Evolutionary conservation across 1,140 invertebrate species (phyloP).

Genomic region (Diplogasteroides magnus): DNA sequence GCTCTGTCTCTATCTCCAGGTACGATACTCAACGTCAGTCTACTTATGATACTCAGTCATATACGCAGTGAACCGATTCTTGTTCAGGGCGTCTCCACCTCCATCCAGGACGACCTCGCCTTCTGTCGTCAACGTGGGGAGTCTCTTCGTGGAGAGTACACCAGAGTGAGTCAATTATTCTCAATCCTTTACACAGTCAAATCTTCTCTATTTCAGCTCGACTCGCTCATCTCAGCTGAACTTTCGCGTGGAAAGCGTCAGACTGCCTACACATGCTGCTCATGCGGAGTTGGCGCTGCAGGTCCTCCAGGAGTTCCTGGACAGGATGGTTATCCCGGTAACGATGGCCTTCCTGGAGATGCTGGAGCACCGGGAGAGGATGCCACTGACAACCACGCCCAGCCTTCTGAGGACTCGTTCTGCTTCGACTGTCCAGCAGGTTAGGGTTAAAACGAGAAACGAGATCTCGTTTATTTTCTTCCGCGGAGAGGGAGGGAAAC

Average conservation of each 20-base stretch:
- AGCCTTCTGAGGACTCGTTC: constrained; percentile 26
- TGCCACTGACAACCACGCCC: constrained; percentile 19
- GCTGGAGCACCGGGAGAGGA: constrained; percentile 29
- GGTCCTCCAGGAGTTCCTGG: constrained; percentile 31
- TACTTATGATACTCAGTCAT: background rate
- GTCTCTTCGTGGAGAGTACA: constrained; percentile 17
- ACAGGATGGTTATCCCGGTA: constrained; percentile 29
- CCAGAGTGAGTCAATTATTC: background rate
- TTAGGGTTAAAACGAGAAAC: no score
- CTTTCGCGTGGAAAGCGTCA: constrained; percentile 16
- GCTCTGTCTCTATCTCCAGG: constrained; percentile 42
- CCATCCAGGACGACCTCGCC: constrained; percentile 25
- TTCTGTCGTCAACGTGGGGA: constrained; percentile 15
- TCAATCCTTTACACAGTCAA: background rate
- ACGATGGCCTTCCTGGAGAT: constrained; percentile 27
- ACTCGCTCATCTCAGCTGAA: background rate
- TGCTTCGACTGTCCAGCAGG: constrained; percentile 36
- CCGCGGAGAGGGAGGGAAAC: no score
- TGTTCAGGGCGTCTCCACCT: constrained; percentile 24
- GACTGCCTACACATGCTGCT: constrained; percentile 25
- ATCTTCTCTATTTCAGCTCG: background rate
- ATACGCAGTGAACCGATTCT: background rate
- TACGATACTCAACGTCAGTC: background rate
- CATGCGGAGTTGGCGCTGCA: constrained; percentile 31
- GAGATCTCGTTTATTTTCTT: no score